Conservation (phyloP, 1,140 invertebrate species). For the Phymorhynchus buccinoides region DNA sequence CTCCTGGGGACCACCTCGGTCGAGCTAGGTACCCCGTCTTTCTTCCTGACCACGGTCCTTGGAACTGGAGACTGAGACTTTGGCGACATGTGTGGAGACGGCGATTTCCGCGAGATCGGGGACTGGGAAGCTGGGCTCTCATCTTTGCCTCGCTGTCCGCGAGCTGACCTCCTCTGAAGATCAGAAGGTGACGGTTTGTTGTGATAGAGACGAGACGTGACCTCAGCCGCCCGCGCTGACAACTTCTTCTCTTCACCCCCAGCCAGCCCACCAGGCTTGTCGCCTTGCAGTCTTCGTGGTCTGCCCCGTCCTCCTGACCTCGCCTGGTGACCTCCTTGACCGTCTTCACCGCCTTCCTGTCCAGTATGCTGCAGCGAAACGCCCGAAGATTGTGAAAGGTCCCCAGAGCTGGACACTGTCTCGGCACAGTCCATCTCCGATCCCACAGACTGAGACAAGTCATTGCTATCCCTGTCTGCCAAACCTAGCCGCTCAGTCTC, state of each 20-base stretch:
- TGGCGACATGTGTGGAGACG: neutral
- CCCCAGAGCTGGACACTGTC: neutral
- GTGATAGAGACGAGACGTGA: slow-evolving; percentile 62
- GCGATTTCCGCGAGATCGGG: neutral
- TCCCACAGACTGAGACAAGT: neutral
- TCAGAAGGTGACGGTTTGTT: slow-evolving; percentile 48
- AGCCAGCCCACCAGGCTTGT: neutral
- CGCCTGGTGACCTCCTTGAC: slow-evolving; percentile 5
- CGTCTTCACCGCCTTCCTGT: neutral
- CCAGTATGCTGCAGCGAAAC: neutral
- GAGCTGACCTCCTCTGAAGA: slow-evolving; percentile 38
- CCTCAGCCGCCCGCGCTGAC: slow-evolving; percentile 52
- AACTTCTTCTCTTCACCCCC: slow-evolving; percentile 50
- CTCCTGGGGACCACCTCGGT: neutral
- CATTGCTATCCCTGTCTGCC: neutral
- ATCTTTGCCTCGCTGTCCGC: slow-evolving; percentile 32
- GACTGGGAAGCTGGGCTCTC: neutral
- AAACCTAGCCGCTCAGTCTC: neutral
- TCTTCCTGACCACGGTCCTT: neutral
- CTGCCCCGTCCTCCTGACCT: slow-evolving; percentile 10
- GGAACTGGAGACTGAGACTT: neutral
- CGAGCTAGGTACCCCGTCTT: neutral
- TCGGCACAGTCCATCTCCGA: neutral
- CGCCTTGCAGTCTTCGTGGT: slow-evolving; percentile 7
- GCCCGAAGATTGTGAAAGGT: neutral